Evolutionary conservation across 2,797 vertebrate species (phyloP).

Genomic region (Lates japonicus): DNA sequence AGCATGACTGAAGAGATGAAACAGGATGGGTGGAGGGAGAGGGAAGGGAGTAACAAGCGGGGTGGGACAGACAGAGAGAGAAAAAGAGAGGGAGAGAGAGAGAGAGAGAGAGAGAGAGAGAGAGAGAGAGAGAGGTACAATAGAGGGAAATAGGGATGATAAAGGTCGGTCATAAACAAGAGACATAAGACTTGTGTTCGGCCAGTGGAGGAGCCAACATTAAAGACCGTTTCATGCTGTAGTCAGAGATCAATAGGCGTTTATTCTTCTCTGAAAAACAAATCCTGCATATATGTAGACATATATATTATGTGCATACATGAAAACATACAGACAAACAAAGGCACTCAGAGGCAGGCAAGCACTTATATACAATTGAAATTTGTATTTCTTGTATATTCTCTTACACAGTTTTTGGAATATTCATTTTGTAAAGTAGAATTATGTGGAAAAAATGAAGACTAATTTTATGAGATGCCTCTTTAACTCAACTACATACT

Average conservation of each 20-base stretch:
- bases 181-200: constrained; percentile 55
- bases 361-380: background rate
- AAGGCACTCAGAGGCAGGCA: background rate
- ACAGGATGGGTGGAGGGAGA: constrained; percentile 23
- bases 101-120: background rate
- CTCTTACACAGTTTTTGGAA: background rate
- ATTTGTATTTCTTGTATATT: background rate
- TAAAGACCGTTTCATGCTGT: constrained; percentile 37
- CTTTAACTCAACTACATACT: too few relatives aligned
- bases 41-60: constrained; percentile 16
- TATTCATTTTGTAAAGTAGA: background rate
- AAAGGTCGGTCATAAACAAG: constrained; percentile 62
- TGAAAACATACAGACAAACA: background rate
- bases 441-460: background rate
- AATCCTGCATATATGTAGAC: constrained; percentile 15
- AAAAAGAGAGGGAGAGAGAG: constrained; percentile 6
- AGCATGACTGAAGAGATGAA: constrained; percentile 47
- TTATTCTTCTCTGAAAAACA: constrained; percentile 52
- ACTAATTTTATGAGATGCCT: background rate
- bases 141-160: constrained; percentile 56
- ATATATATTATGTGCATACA: constrained; percentile 6
- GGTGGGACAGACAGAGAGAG: background rate
- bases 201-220: constrained; percentile 25
- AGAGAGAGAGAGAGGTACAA: constrained; percentile 8
- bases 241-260: constrained; percentile 63